Percentiles rank a stretch among this genome's conserved stretches.
Evolutionary conservation across 2,113 vertebrate species (phyloP).

Genomic region (Thunnus thynnus): DNA sequence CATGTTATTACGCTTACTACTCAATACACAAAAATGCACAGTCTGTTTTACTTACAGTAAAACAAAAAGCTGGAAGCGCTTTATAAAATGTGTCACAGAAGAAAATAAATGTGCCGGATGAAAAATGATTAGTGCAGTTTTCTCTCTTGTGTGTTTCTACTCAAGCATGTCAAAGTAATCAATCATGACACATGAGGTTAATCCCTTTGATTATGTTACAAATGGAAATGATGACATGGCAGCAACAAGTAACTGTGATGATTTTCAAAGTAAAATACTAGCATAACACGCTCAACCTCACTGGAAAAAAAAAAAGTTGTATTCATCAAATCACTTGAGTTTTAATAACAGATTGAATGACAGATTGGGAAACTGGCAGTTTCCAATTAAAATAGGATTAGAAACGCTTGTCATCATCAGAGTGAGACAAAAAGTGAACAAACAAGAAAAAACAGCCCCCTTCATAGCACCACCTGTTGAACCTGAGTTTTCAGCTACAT

Average conservation of each 20-base stretch:
- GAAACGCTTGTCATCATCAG: slow-evolving; percentile 4
- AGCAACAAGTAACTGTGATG: neutral
- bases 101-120: neutral
- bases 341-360: slow-evolving; percentile 39
- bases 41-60: neutral
- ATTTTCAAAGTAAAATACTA: neutral
- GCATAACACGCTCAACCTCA: neutral
- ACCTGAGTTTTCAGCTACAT: slow-evolving; percentile 45
- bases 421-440: slow-evolving; percentile 38
- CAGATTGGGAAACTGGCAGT: slow-evolving; percentile 42
- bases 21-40: slow-evolving; percentile 42
- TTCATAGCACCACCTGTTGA: slow-evolving; percentile 39
- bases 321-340: neutral
- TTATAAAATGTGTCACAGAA: slow-evolving; percentile 17
- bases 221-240: slow-evolving; percentile 11
- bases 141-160: neutral
- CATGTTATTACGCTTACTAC: slow-evolving; percentile 4
- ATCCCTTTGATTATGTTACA: slow-evolving; percentile 10
- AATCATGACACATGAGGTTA: neutral
- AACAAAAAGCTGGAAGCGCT: slow-evolving; percentile 9
- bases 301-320: neutral
- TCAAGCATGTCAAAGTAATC: neutral
- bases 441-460: slow-evolving; percentile 17
- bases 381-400: slow-evolving; percentile 63
- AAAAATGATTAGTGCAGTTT: neutral